Evolutionary conservation across 2,113 vertebrate genomes (phyloP), one percentile per base, ranked within the genome.

Genomic region (Strigops habroptila): DNA sequence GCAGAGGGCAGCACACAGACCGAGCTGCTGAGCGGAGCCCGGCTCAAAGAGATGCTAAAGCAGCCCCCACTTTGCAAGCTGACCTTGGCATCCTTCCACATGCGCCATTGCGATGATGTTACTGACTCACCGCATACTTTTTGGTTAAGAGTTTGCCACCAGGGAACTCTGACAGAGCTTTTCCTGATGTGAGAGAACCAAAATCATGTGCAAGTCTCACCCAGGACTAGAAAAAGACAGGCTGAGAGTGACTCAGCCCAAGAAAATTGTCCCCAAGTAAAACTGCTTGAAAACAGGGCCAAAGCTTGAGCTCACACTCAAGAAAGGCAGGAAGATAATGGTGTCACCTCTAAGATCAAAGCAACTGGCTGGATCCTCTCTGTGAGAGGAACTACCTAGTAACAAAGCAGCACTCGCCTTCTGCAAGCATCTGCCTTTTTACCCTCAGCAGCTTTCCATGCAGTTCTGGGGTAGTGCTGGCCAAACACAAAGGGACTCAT

Each of bases 341-440:
- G 74, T 85, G 80, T 82, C 90, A 84, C 86, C 93, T 82, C 68
- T 85, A 48, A 62, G 82, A 62, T 52, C 44, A 25, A 51, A 93
- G 48, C 3, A 0, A 16, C 43, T 60, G 86, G 48, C 80, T 73
- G 76, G 67, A 41, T 21, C 75, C 91, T 80, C 67, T 55, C 28
- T 30, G 13, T 23, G 52, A 64, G 82, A 90, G 91, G 18, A 69
- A 69, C 55, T 88, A 67, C 81, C 86, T 75, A 5, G 57, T 57
- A 69, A 81, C 85, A 87, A 19, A 90, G 90, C 94, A 93, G 88
- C 67, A 1, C 39, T 88, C 15, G 3, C 65, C 24, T 65, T 19
- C 80, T 90, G 67, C 82, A 73, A 52, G 86, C 70, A 49, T 85
- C 75, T 90, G 82, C 89, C 73, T 83, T n/a, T n/a, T n/a, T 14